Evolutionary conservation across 2,113 vertebrate species (phyloP), one percentile per base, ranked within the genome.

Genomic region (Proterorhinus semilunaris): DNA sequence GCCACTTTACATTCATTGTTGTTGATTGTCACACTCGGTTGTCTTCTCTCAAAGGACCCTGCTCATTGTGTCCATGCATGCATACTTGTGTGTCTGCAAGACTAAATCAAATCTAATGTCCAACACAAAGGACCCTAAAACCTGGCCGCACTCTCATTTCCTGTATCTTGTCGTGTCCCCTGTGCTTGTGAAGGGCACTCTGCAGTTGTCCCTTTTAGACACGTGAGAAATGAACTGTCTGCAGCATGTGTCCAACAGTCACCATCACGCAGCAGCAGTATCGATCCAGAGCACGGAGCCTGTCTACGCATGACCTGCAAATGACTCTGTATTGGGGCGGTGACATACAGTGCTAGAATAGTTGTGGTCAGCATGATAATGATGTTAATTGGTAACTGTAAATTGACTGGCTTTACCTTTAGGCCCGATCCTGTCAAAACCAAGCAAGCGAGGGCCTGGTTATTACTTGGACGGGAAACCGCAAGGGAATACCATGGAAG

Each of bases 191-290:
- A 61, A 61, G 58, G 58, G 42, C 58, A 43, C 58, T 9, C 4
- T 45, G 58, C 58, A 16, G 12, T 61, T 13, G 52, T 8, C 8
- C 27, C 58, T 61, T 42, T n/a, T 61, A 8, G 42, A 61, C 58
- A 58, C 55, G n/a, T 61, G 11, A 47, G 61, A 45, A 63, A 63
- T 63, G 62, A 63, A 63, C 62, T 63, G 62, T 48, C 16, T n/a
- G 16, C 62, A 48, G 62, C 45, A 46, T 36, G 27, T 36, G 27
- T 17, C 44, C 62, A 48, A 63, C 58, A 61, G 36, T 61, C 36
- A 61, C 42, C 36, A 48, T 63, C 62, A 36, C 4, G 27, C 27
- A 63, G 46, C 15, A 48, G 62, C 45, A 21, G 16, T 63, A 63
- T 63, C 16, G 62, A 63, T 63, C 62, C 16, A 17, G 45, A 1